Evolutionary conservation across 2,113 vertebrate genomes (phyloP).

Genomic region (Xyliphius kryptos): DNA sequence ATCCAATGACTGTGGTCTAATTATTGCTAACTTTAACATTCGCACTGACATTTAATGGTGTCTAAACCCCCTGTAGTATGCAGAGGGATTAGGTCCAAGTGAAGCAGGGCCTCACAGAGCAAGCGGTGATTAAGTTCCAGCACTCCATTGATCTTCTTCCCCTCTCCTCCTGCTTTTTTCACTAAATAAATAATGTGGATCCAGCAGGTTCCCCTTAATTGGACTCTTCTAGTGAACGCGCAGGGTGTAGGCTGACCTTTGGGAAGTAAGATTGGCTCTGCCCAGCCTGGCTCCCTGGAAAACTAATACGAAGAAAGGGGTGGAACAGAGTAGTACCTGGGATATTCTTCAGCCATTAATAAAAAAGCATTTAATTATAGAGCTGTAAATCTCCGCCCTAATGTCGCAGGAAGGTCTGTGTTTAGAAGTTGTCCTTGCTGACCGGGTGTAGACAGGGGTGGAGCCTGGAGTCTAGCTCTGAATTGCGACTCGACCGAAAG

Average conservation of each 20-base stretch:
- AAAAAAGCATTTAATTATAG: not conserved
- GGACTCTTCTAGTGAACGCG: conserved; percentile 57
- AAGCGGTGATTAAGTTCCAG: conserved; percentile 64
- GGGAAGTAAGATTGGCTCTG: conserved; percentile 41
- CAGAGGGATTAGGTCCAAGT: conserved; percentile 47
- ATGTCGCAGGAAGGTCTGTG: too few relatives aligned
- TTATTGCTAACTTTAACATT: conserved; percentile 13
- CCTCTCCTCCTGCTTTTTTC: conserved; percentile 48
- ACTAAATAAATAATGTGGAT: conserved; percentile 63
- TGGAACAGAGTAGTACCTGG: conserved; percentile 30
- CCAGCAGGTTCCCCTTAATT: conserved; percentile 59
- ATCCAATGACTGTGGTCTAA: conserved; percentile 14
- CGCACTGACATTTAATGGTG: conserved; percentile 28
- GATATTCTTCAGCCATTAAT: not conserved
- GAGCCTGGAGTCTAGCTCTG: not conserved
- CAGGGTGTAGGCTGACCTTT: conserved; percentile 59
- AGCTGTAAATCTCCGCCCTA: not conserved
- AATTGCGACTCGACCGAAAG: not conserved
- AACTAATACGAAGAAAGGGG: conserved; percentile 38
- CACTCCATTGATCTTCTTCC: conserved; percentile 61
- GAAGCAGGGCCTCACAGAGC: conserved; percentile 51
- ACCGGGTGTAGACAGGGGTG: not conserved
- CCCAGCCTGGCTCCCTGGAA: conserved; percentile 44
- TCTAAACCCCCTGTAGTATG: conserved; percentile 31
- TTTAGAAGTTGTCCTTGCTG: not conserved